Percentiles rank a stretch among this genome's conserved stretches.
These are phyloP conservation scores for Agrochola lota DNA, from an alignment of 2,888 invertebrate genomes.

Conservation along the genomic window DNA sequence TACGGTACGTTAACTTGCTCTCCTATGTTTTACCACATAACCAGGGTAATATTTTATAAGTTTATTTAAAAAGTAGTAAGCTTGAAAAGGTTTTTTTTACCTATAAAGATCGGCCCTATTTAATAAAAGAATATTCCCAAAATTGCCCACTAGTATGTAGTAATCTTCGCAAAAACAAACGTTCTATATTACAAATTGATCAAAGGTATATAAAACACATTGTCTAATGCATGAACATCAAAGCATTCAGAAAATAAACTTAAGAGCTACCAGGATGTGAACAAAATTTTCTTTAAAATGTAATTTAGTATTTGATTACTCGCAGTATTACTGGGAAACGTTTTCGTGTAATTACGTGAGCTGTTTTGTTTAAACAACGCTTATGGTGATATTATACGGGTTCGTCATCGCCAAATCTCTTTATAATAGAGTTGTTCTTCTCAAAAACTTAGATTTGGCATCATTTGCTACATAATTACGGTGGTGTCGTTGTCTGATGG, in stretches of 20 bases:
- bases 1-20: not conserved
- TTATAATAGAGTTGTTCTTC: constrained; percentile 86
- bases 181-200: constrained; percentile 10
- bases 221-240: constrained; percentile 16
- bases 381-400: constrained; percentile 75
- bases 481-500: constrained; percentile 81
- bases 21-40: not conserved
- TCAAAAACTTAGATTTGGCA: constrained; percentile 77
- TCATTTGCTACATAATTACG: constrained; percentile 82
- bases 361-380: constrained; percentile 73
- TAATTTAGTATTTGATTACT: constrained; percentile 57
- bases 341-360: constrained; percentile 75
- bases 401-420: constrained; percentile 84
- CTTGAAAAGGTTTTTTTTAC: not conserved
- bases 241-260: constrained; percentile 31
- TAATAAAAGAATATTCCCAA: too few species aligned
- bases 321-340: constrained; percentile 64
- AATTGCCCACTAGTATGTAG: not conserved
- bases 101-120: not conserved
- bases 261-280: constrained; percentile 31
- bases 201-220: constrained; percentile 5
- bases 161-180: constrained; percentile 6
- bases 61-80: not conserved
- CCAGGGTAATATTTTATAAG: not conserved
- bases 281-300: constrained; percentile 57